Conservation (phyloP, 2,888 invertebrate genomes). For the Lampropteryx suffumata region DNA sequence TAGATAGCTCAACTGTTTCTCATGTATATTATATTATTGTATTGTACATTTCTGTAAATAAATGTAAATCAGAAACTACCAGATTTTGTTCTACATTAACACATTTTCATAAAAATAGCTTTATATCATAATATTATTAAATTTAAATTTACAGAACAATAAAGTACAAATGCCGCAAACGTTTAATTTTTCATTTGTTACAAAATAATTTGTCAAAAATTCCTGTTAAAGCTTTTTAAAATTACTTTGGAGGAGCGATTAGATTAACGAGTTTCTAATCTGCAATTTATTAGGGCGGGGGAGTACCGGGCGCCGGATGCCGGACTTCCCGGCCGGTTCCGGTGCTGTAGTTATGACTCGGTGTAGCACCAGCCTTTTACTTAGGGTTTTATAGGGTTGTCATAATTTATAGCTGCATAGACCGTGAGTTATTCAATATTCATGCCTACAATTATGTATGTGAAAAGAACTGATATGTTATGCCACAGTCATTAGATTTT, state of each 20-base stretch:
- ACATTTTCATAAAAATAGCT: too few species aligned
- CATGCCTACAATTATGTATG: too few species aligned
- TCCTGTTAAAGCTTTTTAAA: slow-evolving; percentile 30
- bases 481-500: too few species aligned
- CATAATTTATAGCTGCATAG: background rate
- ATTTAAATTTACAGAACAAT: slow-evolving; percentile 10
- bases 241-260: slow-evolving; percentile 54
- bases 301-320: slow-evolving; percentile 50
- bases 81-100: too few species aligned
- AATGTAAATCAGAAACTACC: too few species aligned
- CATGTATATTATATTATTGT: too few species aligned
- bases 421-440: too few species aligned
- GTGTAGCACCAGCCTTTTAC: slow-evolving; percentile 16
- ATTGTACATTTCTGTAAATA: too few species aligned
- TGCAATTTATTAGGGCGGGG: slow-evolving; percentile 67
- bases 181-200: slow-evolving; percentile 14
- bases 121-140: too few species aligned
- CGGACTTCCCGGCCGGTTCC: slow-evolving; percentile 51
- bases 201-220: slow-evolving; percentile 31
- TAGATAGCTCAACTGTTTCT: too few species aligned
- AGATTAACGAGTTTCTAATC: slow-evolving; percentile 77
- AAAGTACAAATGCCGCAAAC: slow-evolving; percentile 8
- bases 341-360: slow-evolving; percentile 49
- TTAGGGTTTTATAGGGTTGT: slow-evolving; percentile 13
- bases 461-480: too few species aligned